These are phyloP conservation scores for Cephonodes hylas DNA, from an alignment of 2,888 invertebrate species.

Conservation along the genomic window DNA sequence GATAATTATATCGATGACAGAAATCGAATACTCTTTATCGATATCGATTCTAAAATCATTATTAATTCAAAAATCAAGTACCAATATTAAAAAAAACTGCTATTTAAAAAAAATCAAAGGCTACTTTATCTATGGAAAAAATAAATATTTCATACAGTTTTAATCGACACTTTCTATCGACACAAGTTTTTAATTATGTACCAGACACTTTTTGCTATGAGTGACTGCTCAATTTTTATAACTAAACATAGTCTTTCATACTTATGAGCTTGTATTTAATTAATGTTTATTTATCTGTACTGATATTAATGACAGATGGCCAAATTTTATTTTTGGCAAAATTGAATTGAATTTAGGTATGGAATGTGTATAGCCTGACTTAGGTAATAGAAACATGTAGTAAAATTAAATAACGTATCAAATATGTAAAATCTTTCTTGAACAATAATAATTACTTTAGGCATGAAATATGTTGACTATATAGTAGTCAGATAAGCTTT, in stretches of 20 bases:
- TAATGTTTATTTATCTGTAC: background rate
- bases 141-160: background rate
- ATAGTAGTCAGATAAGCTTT: no score
- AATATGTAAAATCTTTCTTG: no score
- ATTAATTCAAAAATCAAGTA: no score
- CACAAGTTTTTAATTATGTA: background rate
- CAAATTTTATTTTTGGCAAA: background rate
- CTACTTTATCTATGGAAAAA: no score
- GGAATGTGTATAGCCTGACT: background rate
- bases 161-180: background rate
- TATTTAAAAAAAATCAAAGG: no score
- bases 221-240: slow-evolving; percentile 5
- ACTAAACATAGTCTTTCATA: background rate
- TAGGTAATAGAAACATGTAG: background rate
- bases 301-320: background rate
- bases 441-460: no score
- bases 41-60: no score
- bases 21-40: no score
- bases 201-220: background rate
- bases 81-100: no score
- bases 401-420: no score
- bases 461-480: no score
- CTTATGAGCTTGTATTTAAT: background rate
- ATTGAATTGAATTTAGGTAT: background rate
- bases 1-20: background rate